These are phyloP conservation scores for Furnarius figulus DNA, from an alignment of 2,113 vertebrate genomes.

Conservation along the genomic window DNA sequence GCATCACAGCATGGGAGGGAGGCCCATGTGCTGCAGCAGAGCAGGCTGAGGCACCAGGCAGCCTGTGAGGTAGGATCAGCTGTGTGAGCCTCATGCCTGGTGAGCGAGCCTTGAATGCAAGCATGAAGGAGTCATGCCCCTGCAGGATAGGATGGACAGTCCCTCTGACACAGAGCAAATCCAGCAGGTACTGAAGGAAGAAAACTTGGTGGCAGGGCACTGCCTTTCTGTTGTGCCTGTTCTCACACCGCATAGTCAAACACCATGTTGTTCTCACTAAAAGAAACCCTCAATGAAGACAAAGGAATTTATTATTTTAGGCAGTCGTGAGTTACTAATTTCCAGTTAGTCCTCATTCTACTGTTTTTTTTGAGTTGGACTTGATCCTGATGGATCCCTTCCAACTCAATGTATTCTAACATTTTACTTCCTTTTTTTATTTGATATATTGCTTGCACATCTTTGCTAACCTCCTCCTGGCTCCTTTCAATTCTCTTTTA, in stretches of 20 bases:
- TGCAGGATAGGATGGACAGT: rapidly evolving
- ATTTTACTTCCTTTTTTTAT: background rate
- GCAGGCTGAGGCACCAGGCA: background rate
- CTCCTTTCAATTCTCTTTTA: background rate
- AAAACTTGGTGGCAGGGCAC: background rate
- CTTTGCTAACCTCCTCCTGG: background rate
- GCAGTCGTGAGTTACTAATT: background rate
- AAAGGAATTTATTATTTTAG: background rate
- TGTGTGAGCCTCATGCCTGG: background rate
- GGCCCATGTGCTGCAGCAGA: rapidly evolving
- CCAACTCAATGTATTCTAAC: background rate
- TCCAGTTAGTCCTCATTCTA: background rate
- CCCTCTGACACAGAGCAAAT: background rate
- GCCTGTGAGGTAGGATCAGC: background rate
- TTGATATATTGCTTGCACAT: background rate
- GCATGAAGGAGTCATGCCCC: rapidly evolving
- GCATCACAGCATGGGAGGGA: background rate
- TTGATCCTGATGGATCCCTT: background rate
- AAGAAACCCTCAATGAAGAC: background rate
- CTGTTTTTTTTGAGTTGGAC: background rate
- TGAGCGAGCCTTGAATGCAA: background rate
- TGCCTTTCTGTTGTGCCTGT: background rate
- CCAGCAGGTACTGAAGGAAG: background rate
- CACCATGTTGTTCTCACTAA: background rate
- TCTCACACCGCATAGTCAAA: background rate